Conservation (phyloP, 2,113 vertebrate species). For the Orcinus orca region DNA sequence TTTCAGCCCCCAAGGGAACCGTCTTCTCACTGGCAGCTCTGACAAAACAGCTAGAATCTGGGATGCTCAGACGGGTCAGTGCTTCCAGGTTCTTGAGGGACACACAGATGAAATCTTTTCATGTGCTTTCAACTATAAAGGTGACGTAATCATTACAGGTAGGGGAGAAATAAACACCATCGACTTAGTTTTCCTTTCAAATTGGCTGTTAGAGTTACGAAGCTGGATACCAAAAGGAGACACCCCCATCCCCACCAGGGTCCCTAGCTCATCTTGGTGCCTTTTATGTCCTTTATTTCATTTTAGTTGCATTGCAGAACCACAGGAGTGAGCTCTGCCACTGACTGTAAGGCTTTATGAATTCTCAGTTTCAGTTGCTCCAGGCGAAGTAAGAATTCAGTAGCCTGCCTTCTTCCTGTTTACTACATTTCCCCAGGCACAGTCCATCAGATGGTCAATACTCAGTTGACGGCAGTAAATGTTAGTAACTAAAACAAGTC, state of each 20-base stretch:
- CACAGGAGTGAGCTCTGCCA: background rate
- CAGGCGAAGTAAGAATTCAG: background rate
- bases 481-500: background rate
- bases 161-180: background rate
- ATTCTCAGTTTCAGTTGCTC: background rate
- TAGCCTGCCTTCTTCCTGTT: background rate
- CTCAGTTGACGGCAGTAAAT: background rate
- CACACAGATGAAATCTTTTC: conserved; percentile 96
- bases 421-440: background rate
- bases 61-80: conserved; percentile 90
- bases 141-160: conserved; percentile 93
- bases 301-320: background rate
- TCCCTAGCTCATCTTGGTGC: background rate
- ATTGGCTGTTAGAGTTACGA: background rate
- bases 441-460: background rate
- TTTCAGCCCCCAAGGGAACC: conserved; percentile 93
- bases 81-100: conserved; percentile 92
- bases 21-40: conserved; percentile 91
- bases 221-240: background rate
- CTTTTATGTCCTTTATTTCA: background rate
- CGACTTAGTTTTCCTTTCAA: background rate
- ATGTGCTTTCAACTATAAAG: conserved; percentile 95
- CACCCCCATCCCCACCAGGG: rapidly evolving
- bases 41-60: conserved; percentile 96
- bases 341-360: background rate